Evolutionary conservation across 1,140 invertebrate species (phyloP).

Genomic region (Chymomyza costata): DNA sequence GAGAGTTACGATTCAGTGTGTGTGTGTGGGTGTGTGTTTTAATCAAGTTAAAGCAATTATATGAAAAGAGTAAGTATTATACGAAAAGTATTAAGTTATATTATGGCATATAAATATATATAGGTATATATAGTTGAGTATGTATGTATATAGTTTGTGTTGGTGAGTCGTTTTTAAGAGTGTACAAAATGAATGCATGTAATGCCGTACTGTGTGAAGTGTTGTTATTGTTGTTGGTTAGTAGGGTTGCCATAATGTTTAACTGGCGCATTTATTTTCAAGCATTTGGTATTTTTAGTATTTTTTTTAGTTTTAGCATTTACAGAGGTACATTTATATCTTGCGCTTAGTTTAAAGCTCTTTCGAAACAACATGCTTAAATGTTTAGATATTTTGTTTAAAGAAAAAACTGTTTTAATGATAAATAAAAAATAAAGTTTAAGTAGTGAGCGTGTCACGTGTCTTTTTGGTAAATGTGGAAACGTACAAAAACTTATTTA

Average conservation of each 20-base stretch:
- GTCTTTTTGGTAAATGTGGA: conserved; percentile 61
- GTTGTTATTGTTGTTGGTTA: conserved; percentile 18
- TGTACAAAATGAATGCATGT: too few relatives aligned
- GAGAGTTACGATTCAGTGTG: conserved; percentile 55
- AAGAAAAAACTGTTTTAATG: conserved; percentile 51
- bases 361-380: conserved; percentile 63
- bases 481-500: not conserved
- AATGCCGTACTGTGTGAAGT: too few relatives aligned
- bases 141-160: conserved; percentile 9
- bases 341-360: conserved; percentile 59
- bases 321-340: conserved; percentile 57
- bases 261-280: conserved; percentile 45
- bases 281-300: conserved; percentile 46
- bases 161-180: too few relatives aligned
- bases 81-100: conserved; percentile 41
- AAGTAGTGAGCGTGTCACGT: conserved; percentile 66
- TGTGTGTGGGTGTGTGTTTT: too few relatives aligned
- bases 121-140: conserved; percentile 9
- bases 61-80: conserved; percentile 46
- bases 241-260: conserved; percentile 11
- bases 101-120: conserved; percentile 14
- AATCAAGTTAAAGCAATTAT: conserved; percentile 61
- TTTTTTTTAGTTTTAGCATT: conserved; percentile 52
- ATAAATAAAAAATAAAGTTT: too few relatives aligned
- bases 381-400: conserved; percentile 37